These are phyloP conservation scores for Brotula barbata DNA, from an alignment of 2,797 vertebrate genomes.

Conservation along the genomic window DNA sequence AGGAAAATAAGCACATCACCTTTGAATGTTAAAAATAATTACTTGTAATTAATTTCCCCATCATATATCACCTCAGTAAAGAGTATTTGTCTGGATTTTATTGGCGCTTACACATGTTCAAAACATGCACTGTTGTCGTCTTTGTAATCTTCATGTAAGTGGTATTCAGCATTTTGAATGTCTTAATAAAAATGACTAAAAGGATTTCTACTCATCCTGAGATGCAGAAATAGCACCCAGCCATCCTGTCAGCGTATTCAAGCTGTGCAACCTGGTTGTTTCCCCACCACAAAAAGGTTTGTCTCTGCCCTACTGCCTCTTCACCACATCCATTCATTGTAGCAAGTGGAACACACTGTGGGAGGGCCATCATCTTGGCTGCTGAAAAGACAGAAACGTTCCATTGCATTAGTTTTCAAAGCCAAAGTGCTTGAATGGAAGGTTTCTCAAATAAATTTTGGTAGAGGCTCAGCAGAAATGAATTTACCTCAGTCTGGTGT, in stretches of 20 bases:
- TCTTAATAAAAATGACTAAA: conserved; percentile 23
- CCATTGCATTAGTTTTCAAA: conserved; percentile 33
- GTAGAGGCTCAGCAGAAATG: conserved; percentile 5
- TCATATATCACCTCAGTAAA: conserved; percentile 46
- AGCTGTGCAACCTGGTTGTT: conserved; percentile 2
- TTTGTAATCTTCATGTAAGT: conserved; percentile 11
- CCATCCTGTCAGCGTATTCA: conserved; percentile 13
- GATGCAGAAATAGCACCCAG: conserved; percentile 18
- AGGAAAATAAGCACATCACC: conserved; percentile 52
- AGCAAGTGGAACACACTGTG: conserved; percentile 28
- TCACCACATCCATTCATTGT: no score
- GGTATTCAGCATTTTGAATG: conserved; percentile 15
- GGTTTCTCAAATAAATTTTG: conserved; percentile 17
- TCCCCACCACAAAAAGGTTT: conserved; percentile 19
- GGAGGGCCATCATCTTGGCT: conserved; percentile 25
- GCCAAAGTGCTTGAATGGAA: conserved; percentile 29
- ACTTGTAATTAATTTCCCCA: conserved; percentile 56
- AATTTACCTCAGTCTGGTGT: conserved; percentile 24
- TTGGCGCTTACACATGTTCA: conserved; percentile 24
- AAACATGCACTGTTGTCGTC: conserved; percentile 24
- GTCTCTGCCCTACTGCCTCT: background rate
- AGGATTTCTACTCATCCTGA: conserved; percentile 8
- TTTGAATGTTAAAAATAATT: conserved; percentile 62
- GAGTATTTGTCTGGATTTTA: conserved; percentile 51
- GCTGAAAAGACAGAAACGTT: conserved; percentile 33